Evolutionary conservation across 2,888 invertebrate species (phyloP), one percentile per base, ranked within the genome.

Genomic region (Synanthedon myopaeformis): DNA sequence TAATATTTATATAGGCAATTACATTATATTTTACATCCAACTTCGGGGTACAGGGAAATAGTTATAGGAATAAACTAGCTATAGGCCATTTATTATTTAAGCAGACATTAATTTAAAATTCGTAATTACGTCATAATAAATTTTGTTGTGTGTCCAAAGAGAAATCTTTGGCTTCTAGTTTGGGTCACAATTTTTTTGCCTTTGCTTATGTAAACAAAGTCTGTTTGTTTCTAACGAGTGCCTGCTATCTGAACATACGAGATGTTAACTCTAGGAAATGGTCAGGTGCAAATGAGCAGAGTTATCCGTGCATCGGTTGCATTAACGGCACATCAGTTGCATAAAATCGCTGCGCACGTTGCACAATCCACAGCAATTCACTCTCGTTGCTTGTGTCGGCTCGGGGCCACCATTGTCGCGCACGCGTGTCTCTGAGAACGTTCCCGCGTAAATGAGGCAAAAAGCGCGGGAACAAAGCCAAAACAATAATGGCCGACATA

Each of bases 401-500:
- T 45, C 45, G 6, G 45, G 35, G 45, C 45, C 45, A 6, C 57
- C 79, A 85, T 86, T 85, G 85, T 84, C 72, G 76, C 79, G 77
- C 82, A 80, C 79, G 83, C 81, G 83, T 76, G 75, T 74, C 75
- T 74, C 79, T 86, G 87, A 75, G 88, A 88, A 86, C 74, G 74
- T 88, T 88, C 87, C 85, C 88, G 86, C 86, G 85, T 74, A 76
- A 76, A 69, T 68, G 58, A 61, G 67, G 72, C 80, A 86, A 88
- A 88, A 87, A 85, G 79, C 87, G 86, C 86, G 87, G 85, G 88
- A 88, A 84, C 79, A 65, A 59, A 67, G 62, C 69, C 69, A 60
- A 70, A 75, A 80, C 80, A 83, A 86, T 82, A 79, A 84, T 79
- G 77, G 78, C 79, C 82, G 79, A 82, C 83, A 84, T 86, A 82